These are phyloP conservation scores for Spodoptera littoralis DNA, from an alignment of 2,888 invertebrate genomes.

Conservation along the genomic window DNA sequence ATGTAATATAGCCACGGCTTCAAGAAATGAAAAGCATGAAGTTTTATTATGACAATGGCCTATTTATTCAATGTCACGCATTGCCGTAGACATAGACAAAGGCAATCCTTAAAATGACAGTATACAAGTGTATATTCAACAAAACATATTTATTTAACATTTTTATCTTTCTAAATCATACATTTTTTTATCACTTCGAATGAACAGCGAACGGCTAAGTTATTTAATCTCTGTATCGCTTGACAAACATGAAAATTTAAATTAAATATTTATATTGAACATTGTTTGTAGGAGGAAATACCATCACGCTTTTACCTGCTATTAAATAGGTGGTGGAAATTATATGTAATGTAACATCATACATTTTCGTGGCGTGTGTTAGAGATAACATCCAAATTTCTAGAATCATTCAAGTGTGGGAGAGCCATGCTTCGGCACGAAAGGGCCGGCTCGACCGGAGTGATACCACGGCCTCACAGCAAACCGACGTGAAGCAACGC, in stretches of 20 bases:
- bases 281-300: background rate
- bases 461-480: too few species aligned
- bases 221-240: slow-evolving; percentile 26
- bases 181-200: slow-evolving; percentile 16
- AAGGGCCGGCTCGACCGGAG: too few species aligned
- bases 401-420: too few species aligned
- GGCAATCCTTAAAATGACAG: slow-evolving; percentile 15
- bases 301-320: too few species aligned
- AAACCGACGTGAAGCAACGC: too few species aligned
- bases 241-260: background rate
- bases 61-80: slow-evolving; percentile 23
- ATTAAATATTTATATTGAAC: slow-evolving; percentile 12
- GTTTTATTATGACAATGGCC: slow-evolving; percentile 9
- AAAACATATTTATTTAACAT: slow-evolving; percentile 24
- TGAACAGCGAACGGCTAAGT: slow-evolving; percentile 6
- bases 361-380: too few species aligned
- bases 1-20: background rate
- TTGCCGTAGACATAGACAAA: background rate
- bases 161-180: slow-evolving; percentile 37
- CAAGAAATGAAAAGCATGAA: background rate
- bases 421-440: too few species aligned
- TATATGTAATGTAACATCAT: too few species aligned
- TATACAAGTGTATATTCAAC: slow-evolving; percentile 16
- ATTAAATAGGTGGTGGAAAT: too few species aligned
- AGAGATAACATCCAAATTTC: too few species aligned